These are phyloP conservation scores for Epinephelus coioides DNA, from an alignment of 2,797 vertebrate genomes.

Conservation along the genomic window DNA sequence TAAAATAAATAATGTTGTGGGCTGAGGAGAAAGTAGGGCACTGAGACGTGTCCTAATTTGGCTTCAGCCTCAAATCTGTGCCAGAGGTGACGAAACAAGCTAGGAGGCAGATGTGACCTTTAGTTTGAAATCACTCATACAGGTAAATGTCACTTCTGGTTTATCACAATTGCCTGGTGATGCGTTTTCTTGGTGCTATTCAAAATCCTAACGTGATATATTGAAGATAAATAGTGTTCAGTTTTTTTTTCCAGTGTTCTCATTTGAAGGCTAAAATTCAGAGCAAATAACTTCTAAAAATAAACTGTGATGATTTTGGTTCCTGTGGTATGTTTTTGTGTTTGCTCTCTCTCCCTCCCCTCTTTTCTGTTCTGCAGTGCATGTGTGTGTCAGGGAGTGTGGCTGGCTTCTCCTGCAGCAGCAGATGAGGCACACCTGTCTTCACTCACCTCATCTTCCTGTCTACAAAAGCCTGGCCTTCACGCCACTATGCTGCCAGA, in stretches of 20 bases:
- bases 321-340: too few relatives aligned
- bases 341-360: too few relatives aligned
- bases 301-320: neutral
- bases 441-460: too few relatives aligned
- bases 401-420: too few relatives aligned
- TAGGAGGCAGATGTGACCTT: conserved; percentile 38
- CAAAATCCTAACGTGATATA: conserved; percentile 4
- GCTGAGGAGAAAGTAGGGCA: conserved; percentile 26
- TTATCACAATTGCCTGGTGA: conserved; percentile 33
- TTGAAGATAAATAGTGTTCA: neutral
- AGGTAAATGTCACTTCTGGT: conserved; percentile 60
- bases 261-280: neutral
- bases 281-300: neutral
- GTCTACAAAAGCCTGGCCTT: too few relatives aligned
- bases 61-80: conserved; percentile 6
- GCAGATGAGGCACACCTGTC: too few relatives aligned
- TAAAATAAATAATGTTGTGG: neutral
- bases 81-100: conserved; percentile 12
- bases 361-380: too few relatives aligned
- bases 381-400: too few relatives aligned
- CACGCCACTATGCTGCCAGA: too few relatives aligned
- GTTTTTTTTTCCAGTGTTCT: neutral
- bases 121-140: conserved; percentile 34
- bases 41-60: conserved; percentile 41
- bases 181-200: neutral